Evolutionary conservation across 2,888 invertebrate species (phyloP).

Genomic region (Drosophila atripex): DNA sequence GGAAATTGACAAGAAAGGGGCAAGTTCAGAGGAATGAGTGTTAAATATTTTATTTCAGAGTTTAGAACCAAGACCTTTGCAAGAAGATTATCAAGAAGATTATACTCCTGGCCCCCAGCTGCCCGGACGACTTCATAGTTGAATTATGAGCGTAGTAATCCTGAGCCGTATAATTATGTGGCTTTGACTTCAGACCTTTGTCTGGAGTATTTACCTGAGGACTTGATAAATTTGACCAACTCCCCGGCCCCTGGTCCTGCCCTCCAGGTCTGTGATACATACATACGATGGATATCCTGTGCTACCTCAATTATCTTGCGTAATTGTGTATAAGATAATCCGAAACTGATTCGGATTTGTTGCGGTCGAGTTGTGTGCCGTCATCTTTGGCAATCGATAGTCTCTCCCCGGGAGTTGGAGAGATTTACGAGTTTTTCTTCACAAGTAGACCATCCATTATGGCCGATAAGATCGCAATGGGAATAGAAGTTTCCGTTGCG

Average conservation of each 20-base stretch:
- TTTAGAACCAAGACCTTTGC: neutral
- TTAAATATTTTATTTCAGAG: neutral
- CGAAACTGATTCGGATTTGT: constrained; percentile 35
- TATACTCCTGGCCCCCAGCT: neutral
- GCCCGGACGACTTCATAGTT: constrained; percentile 3
- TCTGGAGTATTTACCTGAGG: constrained; percentile 25
- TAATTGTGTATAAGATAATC: constrained; percentile 40
- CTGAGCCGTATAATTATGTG: constrained; percentile 38
- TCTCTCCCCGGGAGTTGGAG: neutral
- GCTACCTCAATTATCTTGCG: constrained; percentile 30
- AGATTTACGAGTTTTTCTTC: constrained; percentile 17
- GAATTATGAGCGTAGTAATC: constrained; percentile 32
- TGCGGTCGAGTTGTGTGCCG: constrained; percentile 29
- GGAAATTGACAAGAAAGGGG: neutral
- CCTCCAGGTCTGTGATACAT: too few relatives aligned
- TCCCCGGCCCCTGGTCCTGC: neutral
- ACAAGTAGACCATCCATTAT: constrained; percentile 49
- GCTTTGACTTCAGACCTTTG: constrained; percentile 18
- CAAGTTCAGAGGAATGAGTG: neutral
- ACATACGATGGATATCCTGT: constrained; percentile 22
- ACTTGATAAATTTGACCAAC: constrained; percentile 24
- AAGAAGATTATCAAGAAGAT: neutral
- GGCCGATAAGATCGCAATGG: constrained; percentile 53
- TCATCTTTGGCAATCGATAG: constrained; percentile 36
- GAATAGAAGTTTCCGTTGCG: constrained; percentile 50